Base-by-base conservation (phyloP, 2,113 vertebrate species). In the Scatophagus argus region DNA sequence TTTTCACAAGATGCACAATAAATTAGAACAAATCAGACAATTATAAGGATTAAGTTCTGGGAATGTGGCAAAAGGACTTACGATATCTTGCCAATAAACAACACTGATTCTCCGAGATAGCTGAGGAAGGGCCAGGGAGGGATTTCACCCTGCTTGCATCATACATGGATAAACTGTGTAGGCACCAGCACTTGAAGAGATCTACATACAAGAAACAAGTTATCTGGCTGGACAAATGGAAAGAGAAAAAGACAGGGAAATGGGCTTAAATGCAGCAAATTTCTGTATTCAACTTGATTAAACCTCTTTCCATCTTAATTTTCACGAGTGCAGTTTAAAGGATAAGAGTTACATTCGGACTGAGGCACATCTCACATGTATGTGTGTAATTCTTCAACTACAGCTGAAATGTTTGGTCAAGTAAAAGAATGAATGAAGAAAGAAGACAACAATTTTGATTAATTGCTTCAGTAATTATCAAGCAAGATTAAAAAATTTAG, bases 71-170 rank as follows among this genome's bases (percentile, higher is more conserved):
- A 31, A 55, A 25, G 62, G 71, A 74, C 39, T 29, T 44, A 44
- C 38, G 23, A 63, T 56, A 49, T 44, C 51, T 77, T 59, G 47
- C 83, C 80, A 80, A 87, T 81, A 64, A 69, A 56, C 58, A 66
- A 72, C 27, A 19, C 79, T 67, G 55, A 83, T 79, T 82, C 58
- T 66, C 61, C 65, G 19, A 52, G 77, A 79, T 79, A 75, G 63
- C 56, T 69, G 29, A 38, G 61, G 54, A 44, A 67, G 46, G 46
- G 52, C 67, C 58, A 80, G 9, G 39, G 39, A 65, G 63, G 41
- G 4, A 87, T 91, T 91, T 89, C 91, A 67, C 85, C 31, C 66
- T 54, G 39, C 81, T 91, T 91, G 89, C 89, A 90, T 92, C 91
- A 92, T 89, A 34, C 43, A 75, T 65, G 23, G 58, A 88, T 80